Percentiles rank a stretch among this genome's conserved stretches.
phyloP scores from a whole-genome alignment of 2,888 invertebrate species.

The Cantharis rufa region DNA sequence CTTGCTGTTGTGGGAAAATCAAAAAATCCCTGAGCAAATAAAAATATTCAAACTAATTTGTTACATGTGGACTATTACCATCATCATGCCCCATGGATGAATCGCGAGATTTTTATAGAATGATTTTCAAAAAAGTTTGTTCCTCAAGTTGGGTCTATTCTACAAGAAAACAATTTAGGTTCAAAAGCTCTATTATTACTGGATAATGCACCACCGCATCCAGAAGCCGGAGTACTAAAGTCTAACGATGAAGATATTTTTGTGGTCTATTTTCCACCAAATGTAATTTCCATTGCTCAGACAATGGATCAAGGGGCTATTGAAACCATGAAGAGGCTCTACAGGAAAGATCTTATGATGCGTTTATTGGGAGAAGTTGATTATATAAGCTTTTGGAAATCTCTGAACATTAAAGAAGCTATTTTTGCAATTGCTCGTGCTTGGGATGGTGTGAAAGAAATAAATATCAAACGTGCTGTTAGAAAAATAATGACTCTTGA shows the following conservation, averaged over 20 bases:
- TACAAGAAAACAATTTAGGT: no score
- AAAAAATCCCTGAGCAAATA: no score
- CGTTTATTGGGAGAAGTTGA: conserved; percentile 23
- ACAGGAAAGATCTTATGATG: conserved; percentile 19
- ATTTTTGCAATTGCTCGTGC: conserved; percentile 6
- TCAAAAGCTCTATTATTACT: no score
- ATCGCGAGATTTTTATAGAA: no score
- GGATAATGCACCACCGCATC: no score
- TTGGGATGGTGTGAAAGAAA: background rate
- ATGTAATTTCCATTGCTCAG: conserved; percentile 23
- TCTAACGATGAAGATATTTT: no score
- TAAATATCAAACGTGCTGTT: conserved; percentile 1
- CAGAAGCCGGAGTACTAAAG: no score
- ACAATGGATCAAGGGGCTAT: conserved; percentile 30
- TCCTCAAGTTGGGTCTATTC: no score
- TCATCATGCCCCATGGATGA: background rate
- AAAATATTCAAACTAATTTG: background rate
- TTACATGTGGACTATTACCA: background rate
- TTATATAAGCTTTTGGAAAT: conserved; percentile 2
- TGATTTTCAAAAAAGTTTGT: no score
- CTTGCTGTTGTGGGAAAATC: no score
- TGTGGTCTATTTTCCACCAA: conserved; percentile 29
- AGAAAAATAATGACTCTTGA: conserved; percentile 12
- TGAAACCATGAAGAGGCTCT: conserved; percentile 23
- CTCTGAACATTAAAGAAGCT: conserved; percentile 9